A percentile compares a stretch with the other conserved stretches of the same genome.
Conservation (phyloP, 2,113 vertebrate genomes). For the Melanotaenia duboulayi region DNA sequence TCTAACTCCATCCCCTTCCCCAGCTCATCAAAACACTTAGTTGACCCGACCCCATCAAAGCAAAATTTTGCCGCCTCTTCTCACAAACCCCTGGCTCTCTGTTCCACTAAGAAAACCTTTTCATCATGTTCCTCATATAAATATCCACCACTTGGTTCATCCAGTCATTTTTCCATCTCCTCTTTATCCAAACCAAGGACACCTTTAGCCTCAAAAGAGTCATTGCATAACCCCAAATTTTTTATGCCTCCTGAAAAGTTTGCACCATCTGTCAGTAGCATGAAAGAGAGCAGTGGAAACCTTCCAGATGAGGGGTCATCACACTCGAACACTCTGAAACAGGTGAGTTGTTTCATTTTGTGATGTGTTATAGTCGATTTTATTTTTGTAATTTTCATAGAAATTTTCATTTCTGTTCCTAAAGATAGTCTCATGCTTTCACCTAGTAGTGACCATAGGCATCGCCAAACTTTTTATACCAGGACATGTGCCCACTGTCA, state of each 20-base stretch:
- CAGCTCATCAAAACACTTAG: conserved; percentile 80
- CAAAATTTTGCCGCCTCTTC: conserved; percentile 80
- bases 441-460: no score
- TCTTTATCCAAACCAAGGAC: conserved; percentile 83
- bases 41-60: conserved; percentile 82
- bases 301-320: conserved; percentile 82
- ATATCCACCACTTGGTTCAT: conserved; percentile 80
- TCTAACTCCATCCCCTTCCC: conserved; percentile 84
- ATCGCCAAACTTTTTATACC: no score
- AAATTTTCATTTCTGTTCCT: no score
- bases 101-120: conserved; percentile 83
- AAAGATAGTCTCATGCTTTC: no score
- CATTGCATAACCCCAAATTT: conserved; percentile 82
- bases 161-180: conserved; percentile 79
- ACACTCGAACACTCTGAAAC: conserved; percentile 84
- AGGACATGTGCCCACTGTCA: no score
- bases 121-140: conserved; percentile 85
- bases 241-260: conserved; percentile 77
- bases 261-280: conserved; percentile 81
- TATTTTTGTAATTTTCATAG: no score
- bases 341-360: conserved; percentile 80
- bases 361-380: background rate
- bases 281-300: conserved; percentile 87
- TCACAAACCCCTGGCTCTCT: conserved; percentile 86
- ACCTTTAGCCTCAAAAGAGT: conserved; percentile 83